Conservation (phyloP, 2,113 vertebrate genomes). For the Psittacara wagleri region DNA sequence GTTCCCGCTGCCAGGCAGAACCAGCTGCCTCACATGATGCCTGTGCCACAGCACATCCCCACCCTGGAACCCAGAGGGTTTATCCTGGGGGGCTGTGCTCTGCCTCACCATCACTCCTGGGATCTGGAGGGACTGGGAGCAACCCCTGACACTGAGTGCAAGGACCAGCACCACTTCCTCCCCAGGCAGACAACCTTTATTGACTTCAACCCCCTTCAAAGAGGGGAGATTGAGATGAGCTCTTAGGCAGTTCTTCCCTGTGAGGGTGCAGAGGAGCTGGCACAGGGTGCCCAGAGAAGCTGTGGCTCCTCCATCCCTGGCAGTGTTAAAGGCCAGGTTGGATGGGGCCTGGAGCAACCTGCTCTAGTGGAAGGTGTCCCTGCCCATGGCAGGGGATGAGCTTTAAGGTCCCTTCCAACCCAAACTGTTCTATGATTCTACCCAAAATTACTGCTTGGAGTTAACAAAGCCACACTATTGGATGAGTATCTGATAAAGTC, state of each 20-base stretch:
- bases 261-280: background rate
- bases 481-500: background rate
- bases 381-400: background rate
- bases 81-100: background rate
- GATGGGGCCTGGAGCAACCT: background rate
- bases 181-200: background rate
- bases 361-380: background rate
- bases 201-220: background rate
- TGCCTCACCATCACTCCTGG: background rate
- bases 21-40: accelerated
- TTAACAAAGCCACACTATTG: accelerated
- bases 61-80: background rate
- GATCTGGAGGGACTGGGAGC: background rate
- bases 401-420: background rate
- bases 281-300: background rate
- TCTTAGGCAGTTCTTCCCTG: background rate
- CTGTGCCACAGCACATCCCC: accelerated
- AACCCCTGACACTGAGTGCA: accelerated
- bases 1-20: background rate
- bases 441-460: background rate
- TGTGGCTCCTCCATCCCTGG: too few species aligned
- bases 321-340: background rate
- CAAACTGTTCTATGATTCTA: background rate
- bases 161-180: background rate
- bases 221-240: background rate